phyloP scores from a whole-genome alignment of 2,797 vertebrate genomes.

The Babyrousa celebensis region DNA sequence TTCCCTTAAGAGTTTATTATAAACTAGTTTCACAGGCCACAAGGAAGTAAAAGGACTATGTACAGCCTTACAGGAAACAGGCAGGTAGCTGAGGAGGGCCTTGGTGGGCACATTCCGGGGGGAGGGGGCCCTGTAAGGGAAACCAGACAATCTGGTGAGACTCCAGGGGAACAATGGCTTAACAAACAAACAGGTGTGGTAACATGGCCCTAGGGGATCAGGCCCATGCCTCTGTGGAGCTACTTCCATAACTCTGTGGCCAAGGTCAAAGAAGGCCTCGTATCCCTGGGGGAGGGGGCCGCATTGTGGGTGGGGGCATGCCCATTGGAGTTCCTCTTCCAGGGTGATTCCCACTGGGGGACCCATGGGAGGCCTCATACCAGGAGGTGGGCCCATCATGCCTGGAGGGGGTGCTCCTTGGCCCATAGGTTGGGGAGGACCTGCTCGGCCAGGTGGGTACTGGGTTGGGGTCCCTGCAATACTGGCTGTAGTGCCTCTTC shows the following conservation, averaged over 20 bases:
- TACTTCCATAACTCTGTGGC: conserved; percentile 84
- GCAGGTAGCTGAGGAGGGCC: conserved; percentile 89
- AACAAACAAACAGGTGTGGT: conserved; percentile 81
- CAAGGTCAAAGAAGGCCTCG: conserved; percentile 91
- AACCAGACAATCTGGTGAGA: conserved; percentile 81
- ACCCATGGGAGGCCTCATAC: conserved; percentile 98
- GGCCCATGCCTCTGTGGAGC: conserved; percentile 76
- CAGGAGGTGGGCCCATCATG: conserved; percentile 99
- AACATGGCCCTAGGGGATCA: conserved; percentile 61
- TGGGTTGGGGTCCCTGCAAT: conserved; percentile 98
- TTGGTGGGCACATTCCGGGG: conserved; percentile 96
- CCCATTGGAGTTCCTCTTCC: conserved; percentile 98
- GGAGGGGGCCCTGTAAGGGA: conserved; percentile 95
- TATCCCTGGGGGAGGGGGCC: conserved; percentile 98
- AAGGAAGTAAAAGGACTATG: conserved; percentile 84
- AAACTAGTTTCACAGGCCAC: conserved; percentile 82
- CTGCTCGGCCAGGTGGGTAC: conserved; percentile 96
- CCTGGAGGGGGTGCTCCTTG: conserved; percentile 98
- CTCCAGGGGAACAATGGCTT: conserved; percentile 74
- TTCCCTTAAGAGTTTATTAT: conserved; percentile 86
- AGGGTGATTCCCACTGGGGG: conserved; percentile 98
- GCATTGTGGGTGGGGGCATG: conserved; percentile 98
- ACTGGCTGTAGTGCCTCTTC: conserved; percentile 96
- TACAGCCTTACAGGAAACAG: conserved; percentile 85
- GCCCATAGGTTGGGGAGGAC: conserved; percentile 97